Evolutionary conservation across 2,888 invertebrate genomes (phyloP).

Genomic region (Onchidella celtica): DNA sequence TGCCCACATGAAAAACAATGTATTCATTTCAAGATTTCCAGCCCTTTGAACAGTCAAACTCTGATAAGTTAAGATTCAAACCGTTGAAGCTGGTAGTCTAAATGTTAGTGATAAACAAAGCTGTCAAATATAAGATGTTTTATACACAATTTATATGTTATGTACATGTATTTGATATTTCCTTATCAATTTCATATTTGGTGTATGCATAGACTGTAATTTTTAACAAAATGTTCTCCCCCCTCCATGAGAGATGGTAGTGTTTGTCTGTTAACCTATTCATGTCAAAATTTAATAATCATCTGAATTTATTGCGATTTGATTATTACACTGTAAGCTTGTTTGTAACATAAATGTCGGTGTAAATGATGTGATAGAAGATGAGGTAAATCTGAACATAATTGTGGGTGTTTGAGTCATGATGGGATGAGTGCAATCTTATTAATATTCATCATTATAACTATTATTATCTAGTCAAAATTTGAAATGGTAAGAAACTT

Average conservation of each 20-base stretch:
- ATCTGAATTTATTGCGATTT: constrained; percentile 7
- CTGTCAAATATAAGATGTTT: constrained; percentile 26
- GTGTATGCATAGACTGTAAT: constrained; percentile 40
- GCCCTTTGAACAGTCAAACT: too few relatives aligned
- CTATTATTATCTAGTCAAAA: constrained; percentile 42
- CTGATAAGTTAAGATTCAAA: too few relatives aligned
- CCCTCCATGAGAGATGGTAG: constrained; percentile 28
- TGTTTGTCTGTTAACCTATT: constrained; percentile 28
- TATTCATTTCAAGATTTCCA: too few relatives aligned
- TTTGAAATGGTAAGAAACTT: constrained; percentile 39
- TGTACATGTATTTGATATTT: constrained; percentile 44
- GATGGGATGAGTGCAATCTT: constrained; percentile 44
- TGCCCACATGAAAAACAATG: too few relatives aligned
- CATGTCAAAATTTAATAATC: constrained; percentile 24
- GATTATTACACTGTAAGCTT: constrained; percentile 18
- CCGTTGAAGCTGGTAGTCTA: too few relatives aligned
- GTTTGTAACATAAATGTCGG: neutral
- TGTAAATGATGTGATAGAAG: constrained; percentile 11
- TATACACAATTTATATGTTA: constrained; percentile 3
- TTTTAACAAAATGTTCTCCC: constrained; percentile 33
- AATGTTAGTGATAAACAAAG: too few relatives aligned
- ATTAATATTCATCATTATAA: constrained; percentile 48
- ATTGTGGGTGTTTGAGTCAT: constrained; percentile 24
- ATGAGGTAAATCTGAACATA: neutral
- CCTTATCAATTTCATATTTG: constrained; percentile 42